These are phyloP conservation scores for Rousettus leschenaultii DNA, from an alignment of 2,113 vertebrate species.

Conservation along the genomic window DNA sequence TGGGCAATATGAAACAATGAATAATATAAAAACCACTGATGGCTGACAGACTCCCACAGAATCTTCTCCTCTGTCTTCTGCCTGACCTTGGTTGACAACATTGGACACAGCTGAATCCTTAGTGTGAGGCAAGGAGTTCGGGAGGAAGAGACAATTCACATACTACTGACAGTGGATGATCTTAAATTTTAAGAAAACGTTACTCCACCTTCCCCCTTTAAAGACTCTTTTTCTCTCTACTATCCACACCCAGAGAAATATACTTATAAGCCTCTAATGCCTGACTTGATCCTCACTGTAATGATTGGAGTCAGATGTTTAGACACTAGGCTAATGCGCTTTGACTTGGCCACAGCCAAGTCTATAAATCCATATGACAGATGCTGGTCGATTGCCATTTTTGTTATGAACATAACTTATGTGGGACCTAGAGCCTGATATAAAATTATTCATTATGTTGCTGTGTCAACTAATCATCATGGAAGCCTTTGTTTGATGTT, in stretches of 20 bases:
- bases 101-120: background rate
- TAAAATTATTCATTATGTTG: background rate
- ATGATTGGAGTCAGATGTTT: slow-evolving; percentile 60
- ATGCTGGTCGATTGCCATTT: slow-evolving; percentile 70
- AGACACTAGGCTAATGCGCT: slow-evolving; percentile 64
- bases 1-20: background rate
- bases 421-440: background rate
- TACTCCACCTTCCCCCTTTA: background rate
- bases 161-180: background rate
- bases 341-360: slow-evolving; percentile 70
- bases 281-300: background rate
- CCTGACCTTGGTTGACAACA: background rate
- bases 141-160: background rate
- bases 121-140: background rate
- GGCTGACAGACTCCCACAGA: background rate
- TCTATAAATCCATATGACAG: slow-evolving; percentile 70
- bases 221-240: slow-evolving; percentile 19
- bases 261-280: background rate
- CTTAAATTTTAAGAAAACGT: background rate
- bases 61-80: slow-evolving; percentile 3
- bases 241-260: slow-evolving; percentile 34
- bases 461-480: background rate
- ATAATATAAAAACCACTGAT: background rate
- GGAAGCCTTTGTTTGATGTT: slow-evolving; percentile 16
- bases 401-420: slow-evolving; percentile 46